Evolutionary conservation across 2,113 vertebrate genomes (phyloP).

Genomic region (Cyanoliseus patagonus): DNA sequence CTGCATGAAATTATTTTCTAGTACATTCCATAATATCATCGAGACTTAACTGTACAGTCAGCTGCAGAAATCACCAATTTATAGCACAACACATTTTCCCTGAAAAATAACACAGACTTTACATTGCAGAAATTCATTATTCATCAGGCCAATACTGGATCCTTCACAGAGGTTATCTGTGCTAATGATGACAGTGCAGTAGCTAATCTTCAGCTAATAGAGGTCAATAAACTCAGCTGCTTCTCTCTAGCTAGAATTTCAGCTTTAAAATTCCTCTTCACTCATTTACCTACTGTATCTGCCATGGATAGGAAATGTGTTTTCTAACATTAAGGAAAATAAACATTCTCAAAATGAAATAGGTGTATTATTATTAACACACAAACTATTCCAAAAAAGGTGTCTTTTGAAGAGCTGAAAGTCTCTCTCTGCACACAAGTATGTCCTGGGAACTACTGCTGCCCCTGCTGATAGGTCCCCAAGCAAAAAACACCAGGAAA

Average conservation of each 20-base stretch:
- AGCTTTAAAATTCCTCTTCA: background rate
- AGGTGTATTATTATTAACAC: background rate
- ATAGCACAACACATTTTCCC: background rate
- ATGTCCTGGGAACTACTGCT: background rate
- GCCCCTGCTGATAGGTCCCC: background rate
- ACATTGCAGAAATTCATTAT: background rate
- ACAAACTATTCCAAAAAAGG: background rate
- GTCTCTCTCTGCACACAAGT: rapidly evolving
- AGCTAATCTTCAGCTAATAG: background rate
- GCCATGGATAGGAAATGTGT: background rate
- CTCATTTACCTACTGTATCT: background rate
- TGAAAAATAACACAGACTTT: background rate
- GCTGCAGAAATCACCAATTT: background rate
- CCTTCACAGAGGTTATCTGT: background rate
- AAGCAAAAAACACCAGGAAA: background rate
- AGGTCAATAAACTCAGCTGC: background rate
- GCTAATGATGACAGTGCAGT: background rate
- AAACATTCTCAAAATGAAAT: background rate
- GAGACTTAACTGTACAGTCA: background rate
- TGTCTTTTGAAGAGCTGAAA: background rate
- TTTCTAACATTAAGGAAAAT: background rate
- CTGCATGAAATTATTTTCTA: background rate
- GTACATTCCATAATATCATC: background rate
- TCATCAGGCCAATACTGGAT: background rate
- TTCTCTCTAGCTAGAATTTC: background rate